These are phyloP conservation scores for Cervus canadensis DNA, from an alignment of 2,113 vertebrate species.

Conservation along the genomic window DNA sequence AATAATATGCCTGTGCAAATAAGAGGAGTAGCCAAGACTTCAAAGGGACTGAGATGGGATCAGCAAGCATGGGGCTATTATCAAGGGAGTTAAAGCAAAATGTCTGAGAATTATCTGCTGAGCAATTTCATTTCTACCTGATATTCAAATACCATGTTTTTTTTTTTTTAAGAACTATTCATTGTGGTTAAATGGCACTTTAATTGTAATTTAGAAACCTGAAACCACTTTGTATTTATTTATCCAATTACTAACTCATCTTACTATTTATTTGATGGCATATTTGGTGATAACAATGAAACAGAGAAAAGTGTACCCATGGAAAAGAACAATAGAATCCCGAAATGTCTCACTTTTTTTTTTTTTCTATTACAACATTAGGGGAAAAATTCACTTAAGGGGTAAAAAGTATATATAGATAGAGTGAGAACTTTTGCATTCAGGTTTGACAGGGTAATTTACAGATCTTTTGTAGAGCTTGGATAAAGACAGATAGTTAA, in stretches of 20 bases:
- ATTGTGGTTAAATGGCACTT: background rate
- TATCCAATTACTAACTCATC: background rate
- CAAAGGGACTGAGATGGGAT: background rate
- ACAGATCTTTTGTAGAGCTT: background rate
- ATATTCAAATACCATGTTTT: background rate
- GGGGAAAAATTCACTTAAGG: background rate
- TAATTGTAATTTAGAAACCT: slow-evolving; percentile 9
- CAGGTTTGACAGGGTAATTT: background rate
- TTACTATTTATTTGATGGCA: background rate
- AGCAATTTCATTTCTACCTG: background rate
- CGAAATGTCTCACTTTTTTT: background rate
- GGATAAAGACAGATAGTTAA: background rate
- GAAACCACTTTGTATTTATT: background rate
- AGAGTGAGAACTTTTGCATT: background rate
- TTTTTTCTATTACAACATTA: background rate
- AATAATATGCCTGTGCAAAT: background rate
- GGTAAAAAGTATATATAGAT: background rate
- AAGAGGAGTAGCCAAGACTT: background rate
- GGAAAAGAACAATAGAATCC: background rate
- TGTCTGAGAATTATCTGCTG: background rate
- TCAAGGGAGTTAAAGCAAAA: background rate
- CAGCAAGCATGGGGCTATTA: background rate
- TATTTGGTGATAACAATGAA: background rate
- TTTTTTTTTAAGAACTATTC: background rate
- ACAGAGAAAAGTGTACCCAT: background rate